These are phyloP conservation scores for Drosophila sulfurigaster DNA, from an alignment of 1,140 invertebrate genomes.

Conservation along the genomic window DNA sequence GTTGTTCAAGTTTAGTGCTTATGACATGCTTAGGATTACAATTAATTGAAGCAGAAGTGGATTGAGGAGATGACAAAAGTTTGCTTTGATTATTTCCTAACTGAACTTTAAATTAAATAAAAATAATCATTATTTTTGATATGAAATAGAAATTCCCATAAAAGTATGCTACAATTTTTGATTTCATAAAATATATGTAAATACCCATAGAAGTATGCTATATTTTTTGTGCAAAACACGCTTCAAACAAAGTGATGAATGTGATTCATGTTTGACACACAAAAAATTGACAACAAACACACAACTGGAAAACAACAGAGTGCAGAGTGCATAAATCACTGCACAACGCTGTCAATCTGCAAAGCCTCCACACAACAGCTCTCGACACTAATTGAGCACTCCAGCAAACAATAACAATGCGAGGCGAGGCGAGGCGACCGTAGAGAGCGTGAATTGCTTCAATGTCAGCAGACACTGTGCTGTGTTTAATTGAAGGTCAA, in stretches of 20 bases:
- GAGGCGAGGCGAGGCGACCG: constrained; percentile 6
- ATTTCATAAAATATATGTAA: not conserved
- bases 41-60: not conserved
- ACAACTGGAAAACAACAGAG: constrained; percentile 2
- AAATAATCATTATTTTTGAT: too few relatives aligned
- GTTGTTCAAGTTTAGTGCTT: not conserved
- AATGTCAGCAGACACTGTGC: constrained; percentile 70
- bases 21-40: not conserved
- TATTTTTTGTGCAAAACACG: not conserved
- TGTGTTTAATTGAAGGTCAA: constrained; percentile 73
- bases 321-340: constrained; percentile 28
- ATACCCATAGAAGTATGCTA: constrained; percentile 39
- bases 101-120: too few relatives aligned
- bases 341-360: constrained; percentile 36
- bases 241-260: not conserved
- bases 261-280: not conserved
- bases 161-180: too few relatives aligned
- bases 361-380: constrained; percentile 46
- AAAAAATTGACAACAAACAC: constrained; percentile 1
- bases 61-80: not conserved
- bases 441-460: constrained; percentile 60
- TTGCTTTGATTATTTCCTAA: too few relatives aligned
- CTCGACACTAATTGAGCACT: constrained; percentile 29
- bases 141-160: too few relatives aligned
- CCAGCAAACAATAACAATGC: constrained; percentile 14